Evolutionary conservation across 2,888 invertebrate species (phyloP), one percentile per base, ranked within the genome.

Genomic region (Clusia tigrina): DNA sequence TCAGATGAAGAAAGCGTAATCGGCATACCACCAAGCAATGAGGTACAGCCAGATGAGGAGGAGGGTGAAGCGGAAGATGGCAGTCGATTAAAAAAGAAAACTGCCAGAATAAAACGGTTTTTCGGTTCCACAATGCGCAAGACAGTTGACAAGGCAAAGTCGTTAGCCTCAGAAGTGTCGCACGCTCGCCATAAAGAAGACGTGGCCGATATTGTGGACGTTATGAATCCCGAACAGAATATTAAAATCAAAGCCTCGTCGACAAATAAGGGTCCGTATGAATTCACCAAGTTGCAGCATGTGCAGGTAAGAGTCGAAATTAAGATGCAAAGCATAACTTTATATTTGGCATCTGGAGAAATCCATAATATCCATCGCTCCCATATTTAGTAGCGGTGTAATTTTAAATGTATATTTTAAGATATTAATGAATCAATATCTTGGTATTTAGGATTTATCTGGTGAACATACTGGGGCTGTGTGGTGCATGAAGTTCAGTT

Each of bases 401-500:
- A n/a, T 42, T 15, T 42, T 42, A 10, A 6, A 37, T 32, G 9
- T n/a, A 42, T n/a, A 46, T 54, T 61, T 59, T 54, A n/a, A n/a
- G n/a, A n/a, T n/a, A n/a, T n/a, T n/a, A n/a, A n/a, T n/a, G n/a
- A n/a, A n/a, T n/a, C n/a, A n/a, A n/a, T n/a, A 9, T 26, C 23
- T 62, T 52, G 17, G 32, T 61, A 26, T 62, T 2, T 78, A 89
- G 87, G 93, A 94, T 78, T 86, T 96, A 73, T 90, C 89, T 63
- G 90, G 90, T 1, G 93, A 91, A 62, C 96, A 97, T 82, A 89
- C 90, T 12, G 96, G 96, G 53, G 96, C 98, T 1, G 95, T 99
- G 72, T 99, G 98, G 98, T 96, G 96, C 79, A 96, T 98, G 93
- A 96, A 96, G 85, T 98, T 98, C 84, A 97, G 96, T 61, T 92